phyloP scores from a whole-genome alignment of 1,140 invertebrate species.

The Zaprionus davidi region DNA sequence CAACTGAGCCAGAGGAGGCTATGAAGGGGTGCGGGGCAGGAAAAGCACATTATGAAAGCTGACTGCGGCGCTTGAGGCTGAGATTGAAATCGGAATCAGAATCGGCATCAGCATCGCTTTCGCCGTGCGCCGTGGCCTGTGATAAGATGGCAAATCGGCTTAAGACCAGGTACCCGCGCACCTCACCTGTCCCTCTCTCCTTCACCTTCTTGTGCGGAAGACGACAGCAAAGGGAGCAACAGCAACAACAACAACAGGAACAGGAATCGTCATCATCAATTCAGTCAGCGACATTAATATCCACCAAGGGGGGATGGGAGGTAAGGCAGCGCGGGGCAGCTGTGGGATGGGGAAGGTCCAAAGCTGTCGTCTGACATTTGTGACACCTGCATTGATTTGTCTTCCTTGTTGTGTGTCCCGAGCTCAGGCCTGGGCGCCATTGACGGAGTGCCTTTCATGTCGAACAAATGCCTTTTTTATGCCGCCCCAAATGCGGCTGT shows the following conservation, averaged over 20 bases:
- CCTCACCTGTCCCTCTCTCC: background rate
- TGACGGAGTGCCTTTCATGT: constrained; percentile 80
- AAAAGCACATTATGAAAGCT: constrained; percentile 79
- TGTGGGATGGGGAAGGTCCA: constrained; percentile 27
- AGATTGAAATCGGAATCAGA: constrained; percentile 59
- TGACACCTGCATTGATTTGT: constrained; percentile 83
- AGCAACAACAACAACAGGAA: constrained; percentile 16
- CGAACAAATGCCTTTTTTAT: constrained; percentile 81
- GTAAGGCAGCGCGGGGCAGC: background rate
- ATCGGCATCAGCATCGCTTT: constrained; percentile 39
- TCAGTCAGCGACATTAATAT: constrained; percentile 82
- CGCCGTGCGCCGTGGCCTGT: constrained; percentile 50
- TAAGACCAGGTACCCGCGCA: constrained; percentile 48
- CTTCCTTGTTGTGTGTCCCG: constrained; percentile 50
- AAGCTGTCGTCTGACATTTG: constrained; percentile 82
- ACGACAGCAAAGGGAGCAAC: constrained; percentile 40
- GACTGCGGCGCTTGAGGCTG: constrained; percentile 15
- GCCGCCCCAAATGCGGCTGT: constrained; percentile 68
- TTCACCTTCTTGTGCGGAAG: background rate
- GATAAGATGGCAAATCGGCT: constrained; percentile 82
- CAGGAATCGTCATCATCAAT: constrained; percentile 78
- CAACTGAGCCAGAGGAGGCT: constrained; percentile 7
- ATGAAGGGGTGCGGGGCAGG: constrained; percentile 20
- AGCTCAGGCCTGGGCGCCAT: constrained; percentile 39
- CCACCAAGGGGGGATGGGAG: constrained; percentile 16